Base-by-base conservation (phyloP, 2,113 vertebrate genomes). In the Tricholaema leucomelas region DNA sequence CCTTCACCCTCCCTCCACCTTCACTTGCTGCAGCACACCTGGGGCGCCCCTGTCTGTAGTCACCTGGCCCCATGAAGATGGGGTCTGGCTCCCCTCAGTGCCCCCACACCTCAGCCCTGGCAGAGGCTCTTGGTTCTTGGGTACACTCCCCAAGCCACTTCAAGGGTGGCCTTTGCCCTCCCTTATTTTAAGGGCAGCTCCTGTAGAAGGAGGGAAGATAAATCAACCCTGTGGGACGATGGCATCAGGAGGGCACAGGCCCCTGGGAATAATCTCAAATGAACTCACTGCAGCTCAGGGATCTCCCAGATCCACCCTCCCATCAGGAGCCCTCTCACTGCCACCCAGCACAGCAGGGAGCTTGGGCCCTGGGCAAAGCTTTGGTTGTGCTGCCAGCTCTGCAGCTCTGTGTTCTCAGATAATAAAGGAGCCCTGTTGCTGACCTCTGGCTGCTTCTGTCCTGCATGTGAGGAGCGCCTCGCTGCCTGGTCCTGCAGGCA, bases 381-480 rank as follows among this genome's bases (percentile, higher is more conserved):
- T 90, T 83, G 88, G 90, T 91, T 92, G 90, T 92, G 91, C 77
- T 88, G 88, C 88, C 15, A 1, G 84, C 84, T 33, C 90, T 81
- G 81, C 80, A 94, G 94, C 69, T 91, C 61, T 91, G 4, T 69
- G 76, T 92, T 78, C 60, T 88, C 77, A 94, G 85, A 91, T 25
- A 96, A 96, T 95, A 96, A 96, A 95, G 20, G 85, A 96, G 91
- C 73, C 85, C 79, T 2, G 0, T 83, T 92, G 91, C 88, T 94
- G 80, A 94, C 59, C 83, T 86, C 61, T 36, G 46, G 46, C 58
- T 94, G 82, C 6, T 81, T 78, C 85, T 90, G 80, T 85, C 54
- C 86, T 91, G 89, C 44, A 15, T 5, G 6, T 59, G 50, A 65
- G 73, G 66, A 87, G 55, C 50, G 82, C 80, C 65, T 81, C 46